Percentiles rank a stretch among this genome's conserved stretches.
Conservation (phyloP, 2,113 vertebrate genomes). For the Brachyhypopomus gauderio region DNA sequence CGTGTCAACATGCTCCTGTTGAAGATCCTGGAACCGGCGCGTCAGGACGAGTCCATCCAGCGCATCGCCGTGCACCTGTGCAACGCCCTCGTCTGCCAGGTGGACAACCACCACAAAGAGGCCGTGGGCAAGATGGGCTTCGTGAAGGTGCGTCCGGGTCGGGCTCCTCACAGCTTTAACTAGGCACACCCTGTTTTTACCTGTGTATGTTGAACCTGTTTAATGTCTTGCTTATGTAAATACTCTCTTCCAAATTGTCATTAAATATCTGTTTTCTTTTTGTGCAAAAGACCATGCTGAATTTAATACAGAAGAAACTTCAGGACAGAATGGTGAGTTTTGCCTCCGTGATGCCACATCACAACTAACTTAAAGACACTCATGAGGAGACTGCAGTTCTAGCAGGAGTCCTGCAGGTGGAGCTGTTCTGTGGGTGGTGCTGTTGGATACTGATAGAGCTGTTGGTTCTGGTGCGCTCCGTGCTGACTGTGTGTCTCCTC, state of each 20-base stretch:
- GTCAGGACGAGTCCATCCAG: conserved; percentile 98
- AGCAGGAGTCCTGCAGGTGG: too few species aligned
- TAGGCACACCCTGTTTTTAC: too few species aligned
- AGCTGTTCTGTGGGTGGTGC: too few species aligned
- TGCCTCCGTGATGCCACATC: not conserved
- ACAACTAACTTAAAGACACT: not conserved
- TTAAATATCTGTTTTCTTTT: not conserved
- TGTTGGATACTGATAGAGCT: too few species aligned
- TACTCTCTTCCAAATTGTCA: not conserved
- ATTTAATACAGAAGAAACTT: conserved; percentile 95
- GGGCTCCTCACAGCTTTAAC: too few species aligned
- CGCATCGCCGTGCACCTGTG: conserved; percentile 96
- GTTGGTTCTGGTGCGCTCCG: not conserved
- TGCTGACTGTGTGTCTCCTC: not conserved
- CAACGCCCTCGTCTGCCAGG: conserved; percentile 96
- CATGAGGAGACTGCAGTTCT: too few species aligned
- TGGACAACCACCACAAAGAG: conserved; percentile 98
- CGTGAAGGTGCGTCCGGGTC: conserved; percentile 93
- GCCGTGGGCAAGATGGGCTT: conserved; percentile 99
- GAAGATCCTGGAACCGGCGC: conserved; percentile 88
- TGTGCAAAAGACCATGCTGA: conserved; percentile 88
- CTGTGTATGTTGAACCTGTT: too few species aligned
- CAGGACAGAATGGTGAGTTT: conserved; percentile 88
- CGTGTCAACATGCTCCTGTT: conserved; percentile 93
- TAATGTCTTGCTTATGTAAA: too few species aligned